A percentile compares a stretch with the other conserved stretches of the same genome.
Conservation (phyloP, 2,113 vertebrate genomes). For the Alces alces region DNA sequence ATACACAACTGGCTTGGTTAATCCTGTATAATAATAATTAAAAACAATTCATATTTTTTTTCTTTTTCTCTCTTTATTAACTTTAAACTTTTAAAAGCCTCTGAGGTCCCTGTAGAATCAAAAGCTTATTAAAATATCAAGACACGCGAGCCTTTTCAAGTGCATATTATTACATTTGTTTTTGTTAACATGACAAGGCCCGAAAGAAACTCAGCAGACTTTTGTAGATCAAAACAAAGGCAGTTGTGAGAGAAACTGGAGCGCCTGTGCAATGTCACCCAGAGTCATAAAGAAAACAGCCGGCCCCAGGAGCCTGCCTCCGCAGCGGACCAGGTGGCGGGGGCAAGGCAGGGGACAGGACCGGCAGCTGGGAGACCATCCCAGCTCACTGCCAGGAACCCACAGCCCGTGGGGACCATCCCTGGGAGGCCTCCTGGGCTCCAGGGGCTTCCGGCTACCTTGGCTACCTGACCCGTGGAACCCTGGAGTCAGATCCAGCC, state of each 20-base stretch:
- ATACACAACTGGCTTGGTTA: slow-evolving; percentile 81
- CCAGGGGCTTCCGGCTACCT: not conserved
- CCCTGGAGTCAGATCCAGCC: not conserved
- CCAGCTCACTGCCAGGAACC: not conserved
- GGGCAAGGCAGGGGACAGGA: not conserved
- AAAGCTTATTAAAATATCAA: slow-evolving; percentile 81
- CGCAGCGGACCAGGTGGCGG: not conserved
- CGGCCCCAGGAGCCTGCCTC: not conserved
- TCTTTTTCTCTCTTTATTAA: slow-evolving; percentile 76
- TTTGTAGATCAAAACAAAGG: slow-evolving; percentile 66
- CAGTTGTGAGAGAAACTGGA: not conserved
- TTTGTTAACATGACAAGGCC: slow-evolving; percentile 73
- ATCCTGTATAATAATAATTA: slow-evolving; percentile 81
- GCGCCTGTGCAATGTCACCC: slow-evolving; percentile 46
- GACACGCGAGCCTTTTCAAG: slow-evolving; percentile 73
- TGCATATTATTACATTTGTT: slow-evolving; percentile 77
- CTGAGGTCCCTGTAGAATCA: slow-evolving; percentile 72
- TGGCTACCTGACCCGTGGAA: not conserved
- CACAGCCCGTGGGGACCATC: not conserved
- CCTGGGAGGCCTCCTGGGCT: not conserved
- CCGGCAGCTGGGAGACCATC: not conserved
- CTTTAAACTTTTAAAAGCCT: slow-evolving; percentile 79
- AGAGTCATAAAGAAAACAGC: not conserved
- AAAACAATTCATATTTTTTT: slow-evolving; percentile 79
- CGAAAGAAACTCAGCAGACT: slow-evolving; percentile 40